Percentiles rank a stretch among this genome's conserved stretches.
Evolutionary conservation across 2,888 invertebrate species (phyloP).

Genomic region (Clanis bilineata): DNA sequence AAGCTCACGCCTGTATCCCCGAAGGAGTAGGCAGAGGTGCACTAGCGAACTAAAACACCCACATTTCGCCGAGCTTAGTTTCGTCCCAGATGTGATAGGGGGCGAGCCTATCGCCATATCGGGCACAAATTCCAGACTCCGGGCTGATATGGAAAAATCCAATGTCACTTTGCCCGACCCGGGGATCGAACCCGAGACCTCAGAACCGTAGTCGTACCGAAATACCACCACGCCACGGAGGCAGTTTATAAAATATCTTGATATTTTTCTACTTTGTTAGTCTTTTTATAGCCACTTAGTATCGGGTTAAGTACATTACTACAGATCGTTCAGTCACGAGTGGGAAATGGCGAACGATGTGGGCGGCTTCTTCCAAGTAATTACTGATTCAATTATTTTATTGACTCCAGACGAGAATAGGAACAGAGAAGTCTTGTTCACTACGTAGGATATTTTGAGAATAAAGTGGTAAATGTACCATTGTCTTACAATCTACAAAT

Average conservation of each 20-base stretch:
- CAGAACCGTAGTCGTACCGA: too few species aligned
- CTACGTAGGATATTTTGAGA: neutral
- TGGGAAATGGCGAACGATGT: slow-evolving; percentile 12
- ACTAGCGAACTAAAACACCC: too few species aligned
- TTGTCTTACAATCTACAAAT: neutral
- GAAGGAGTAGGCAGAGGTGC: too few species aligned
- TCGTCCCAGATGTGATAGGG: too few species aligned
- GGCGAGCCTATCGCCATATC: too few species aligned
- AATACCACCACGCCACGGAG: too few species aligned
- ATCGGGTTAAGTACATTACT: neutral
- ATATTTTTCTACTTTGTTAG: neutral
- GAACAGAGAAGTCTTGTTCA: neutral
- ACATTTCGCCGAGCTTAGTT: too few species aligned
- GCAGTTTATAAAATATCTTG: neutral
- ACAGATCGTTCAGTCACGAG: slow-evolving; percentile 1
- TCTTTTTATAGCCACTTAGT: neutral
- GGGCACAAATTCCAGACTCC: too few species aligned
- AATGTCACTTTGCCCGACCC: too few species aligned
- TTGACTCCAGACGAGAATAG: slow-evolving; percentile 4
- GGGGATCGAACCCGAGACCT: too few species aligned
- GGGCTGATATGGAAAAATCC: too few species aligned
- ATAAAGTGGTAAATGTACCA: neutral
- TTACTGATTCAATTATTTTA: slow-evolving; percentile 10
- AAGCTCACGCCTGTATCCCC: too few species aligned
- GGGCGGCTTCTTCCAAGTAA: slow-evolving; percentile 17